Base-by-base conservation (phyloP, 2,888 invertebrate species). In the Argyra leucocephala region DNA sequence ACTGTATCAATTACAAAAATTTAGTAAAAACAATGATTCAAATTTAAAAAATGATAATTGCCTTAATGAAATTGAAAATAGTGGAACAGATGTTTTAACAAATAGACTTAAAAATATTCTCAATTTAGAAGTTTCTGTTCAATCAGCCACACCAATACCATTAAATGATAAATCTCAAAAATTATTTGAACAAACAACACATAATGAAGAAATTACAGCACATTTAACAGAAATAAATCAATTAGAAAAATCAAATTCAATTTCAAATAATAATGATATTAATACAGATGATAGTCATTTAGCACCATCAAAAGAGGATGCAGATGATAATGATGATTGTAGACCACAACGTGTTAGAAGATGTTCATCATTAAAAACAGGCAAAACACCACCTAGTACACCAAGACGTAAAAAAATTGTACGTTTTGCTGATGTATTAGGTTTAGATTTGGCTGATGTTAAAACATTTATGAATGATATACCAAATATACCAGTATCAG, bases 371-470 rank as follows among this genome's bases (percentile, higher is more conserved):
- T 78, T 95, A 22, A 95, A 94, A 82, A 89, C 90, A 0, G 92
- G 92, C 0, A 95, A 95, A 81, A 95, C 95, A 0, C 95, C 95
- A 2, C 94, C 95, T 0, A 92, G 91, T 0, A 94, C 94, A 1
- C 93, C 94, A 0, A 90, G 90, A 0, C 83, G 90, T 21, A 96
- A 96, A 78, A 97, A 96, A 78, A 94, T 93, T 61, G 96, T 97
- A 10, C 85, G 96, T 18, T 97, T 97, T 75, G 96, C 96, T 0
- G 97, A 97, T 75, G 94, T 91, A 1, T 81, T 96, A 58, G 97
- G 97, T 0, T 83, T 97, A 48, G 96, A 96, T 80, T 81, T 97
- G 71, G 94, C 93, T 9, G 93, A 92, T 74, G 89, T 96, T 0
- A 85, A 91, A 74, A 93, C 92, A 1, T 93, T 92, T 76, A 82